A percentile compares a stretch with the other conserved stretches of the same genome.
These are phyloP conservation scores for Trypoxylus dichotomus DNA, from an alignment of 1,140 invertebrate species.

Conservation along the genomic window DNA sequence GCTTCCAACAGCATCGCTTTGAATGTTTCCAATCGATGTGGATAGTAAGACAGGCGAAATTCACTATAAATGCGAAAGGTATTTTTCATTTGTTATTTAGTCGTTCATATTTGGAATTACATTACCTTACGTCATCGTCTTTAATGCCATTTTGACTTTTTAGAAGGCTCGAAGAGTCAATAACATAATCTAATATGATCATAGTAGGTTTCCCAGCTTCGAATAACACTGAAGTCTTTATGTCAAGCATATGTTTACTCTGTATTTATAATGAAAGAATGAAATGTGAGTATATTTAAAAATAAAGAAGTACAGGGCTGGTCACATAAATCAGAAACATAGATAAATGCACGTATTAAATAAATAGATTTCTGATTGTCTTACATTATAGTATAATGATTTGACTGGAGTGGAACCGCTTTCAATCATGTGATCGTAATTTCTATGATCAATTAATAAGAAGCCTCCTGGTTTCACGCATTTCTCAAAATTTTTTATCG, in stretches of 20 bases:
- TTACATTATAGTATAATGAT: slow-evolving; percentile 87
- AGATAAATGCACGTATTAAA: neutral
- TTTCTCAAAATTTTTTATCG: slow-evolving; percentile 75
- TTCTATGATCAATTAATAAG: slow-evolving; percentile 83
- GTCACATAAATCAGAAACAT: neutral
- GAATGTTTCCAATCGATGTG: slow-evolving; percentile 74
- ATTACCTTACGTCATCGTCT: slow-evolving; percentile 44
- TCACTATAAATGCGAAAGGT: slow-evolving; percentile 62
- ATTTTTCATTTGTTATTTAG: slow-evolving; percentile 30
- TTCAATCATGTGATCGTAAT: slow-evolving; percentile 81
- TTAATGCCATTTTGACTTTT: slow-evolving; percentile 38
- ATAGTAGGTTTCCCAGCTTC: slow-evolving; percentile 72
- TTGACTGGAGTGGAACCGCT: slow-evolving; percentile 73
- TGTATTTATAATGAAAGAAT: slow-evolving; percentile 48
- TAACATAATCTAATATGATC: slow-evolving; percentile 78
- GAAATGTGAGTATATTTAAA: neutral
- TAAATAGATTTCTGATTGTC: slow-evolving; percentile 44
- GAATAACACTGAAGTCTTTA: slow-evolving; percentile 79
- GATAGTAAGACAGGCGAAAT: slow-evolving; percentile 85
- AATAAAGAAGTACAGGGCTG: too few relatives aligned
- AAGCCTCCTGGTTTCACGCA: slow-evolving; percentile 84
- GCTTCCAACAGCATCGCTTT: slow-evolving; percentile 69
- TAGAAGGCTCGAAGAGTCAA: slow-evolving; percentile 55
- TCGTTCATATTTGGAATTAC: too few relatives aligned
- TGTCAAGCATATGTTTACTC: slow-evolving; percentile 78